Base-by-base conservation (phyloP, 2,888 invertebrate species). In the Erebia ligea region DNA sequence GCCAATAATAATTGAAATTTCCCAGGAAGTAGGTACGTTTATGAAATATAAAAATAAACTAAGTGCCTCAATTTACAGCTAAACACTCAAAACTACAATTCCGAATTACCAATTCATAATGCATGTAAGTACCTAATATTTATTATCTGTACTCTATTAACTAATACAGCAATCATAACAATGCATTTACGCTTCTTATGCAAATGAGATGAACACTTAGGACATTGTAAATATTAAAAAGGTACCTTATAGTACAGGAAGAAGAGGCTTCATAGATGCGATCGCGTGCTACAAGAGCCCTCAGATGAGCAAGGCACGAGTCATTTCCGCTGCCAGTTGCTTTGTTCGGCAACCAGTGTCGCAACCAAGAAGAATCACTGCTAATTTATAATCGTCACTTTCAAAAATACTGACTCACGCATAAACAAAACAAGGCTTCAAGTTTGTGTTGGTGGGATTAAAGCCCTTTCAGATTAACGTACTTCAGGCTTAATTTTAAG, bases 361-460 rank as follows among this genome's bases (percentile, higher is more conserved):
- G 86, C 84, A 89, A 88, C 79, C 75, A 76, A 86, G 87, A 89
- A 90, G 84, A 90, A 88, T 88, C 83, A 79, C 81, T 86, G 87
- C 86, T 89, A 91, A 92, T 92, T 91, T 89, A 88, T 90, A 87
- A 91, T 87, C 84, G 83, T 88, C 86, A 86, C 86, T 90, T 89
- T 88, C 86, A 85, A 87, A 89, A 88, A 85, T 80, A 85, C 83
- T 90, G 90, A 89, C 81, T 90, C 88, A 89, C 80, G 76, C 78
- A 81, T 77, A 84, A 82, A 84, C 84, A 85, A 85, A 84, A 84
- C 75, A 75, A 74, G 74, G 76, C 74, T 75, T 45, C 54, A 45
- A 58, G 62, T 70, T 67, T 72, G 77, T 77, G 78, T 78, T 76
- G 78, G 77, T 70, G 77, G 76, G 70, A 72, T 73, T 73, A 70